Percentiles rank a stretch among this genome's conserved stretches.
phyloP scores from a whole-genome alignment of 2,113 vertebrate species.

The Cyanoderma ruficeps region DNA sequence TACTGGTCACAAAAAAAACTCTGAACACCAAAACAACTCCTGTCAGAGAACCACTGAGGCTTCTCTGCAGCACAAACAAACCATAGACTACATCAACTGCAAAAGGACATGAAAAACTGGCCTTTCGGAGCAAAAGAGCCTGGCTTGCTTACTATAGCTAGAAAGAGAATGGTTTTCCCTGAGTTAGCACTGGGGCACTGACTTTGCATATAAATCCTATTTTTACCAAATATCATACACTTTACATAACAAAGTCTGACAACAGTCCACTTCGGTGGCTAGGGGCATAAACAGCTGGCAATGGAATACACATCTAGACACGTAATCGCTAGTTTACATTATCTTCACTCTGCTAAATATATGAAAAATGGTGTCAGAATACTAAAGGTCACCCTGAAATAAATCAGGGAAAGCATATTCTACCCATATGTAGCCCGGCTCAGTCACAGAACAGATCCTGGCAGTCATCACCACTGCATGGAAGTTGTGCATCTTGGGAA shows the following conservation, averaged over 20 bases:
- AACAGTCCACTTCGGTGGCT: constrained; percentile 18
- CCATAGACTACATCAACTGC: background rate
- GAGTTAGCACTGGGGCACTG: background rate
- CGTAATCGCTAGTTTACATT: background rate
- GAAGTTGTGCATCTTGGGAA: background rate
- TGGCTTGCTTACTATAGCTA: background rate
- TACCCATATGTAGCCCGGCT: background rate
- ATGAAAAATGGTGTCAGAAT: constrained; percentile 19
- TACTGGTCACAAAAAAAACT: background rate
- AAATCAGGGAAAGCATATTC: background rate
- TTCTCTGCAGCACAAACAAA: background rate
- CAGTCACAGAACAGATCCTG: background rate
- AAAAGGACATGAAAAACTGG: background rate
- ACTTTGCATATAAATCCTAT: constrained; percentile 3
- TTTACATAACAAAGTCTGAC: constrained; percentile 22
- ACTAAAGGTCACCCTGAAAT: background rate
- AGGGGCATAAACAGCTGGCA: constrained; percentile 28
- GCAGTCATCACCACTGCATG: background rate
- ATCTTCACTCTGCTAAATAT: background rate
- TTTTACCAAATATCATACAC: background rate
- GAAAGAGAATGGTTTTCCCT: background rate
- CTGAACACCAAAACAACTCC: accelerated
- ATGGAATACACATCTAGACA: background rate
- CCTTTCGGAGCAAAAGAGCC: background rate
- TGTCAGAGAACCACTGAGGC: background rate